Conservation (phyloP, 1,140 invertebrate genomes). For the Oreohelix idahoensis region DNA sequence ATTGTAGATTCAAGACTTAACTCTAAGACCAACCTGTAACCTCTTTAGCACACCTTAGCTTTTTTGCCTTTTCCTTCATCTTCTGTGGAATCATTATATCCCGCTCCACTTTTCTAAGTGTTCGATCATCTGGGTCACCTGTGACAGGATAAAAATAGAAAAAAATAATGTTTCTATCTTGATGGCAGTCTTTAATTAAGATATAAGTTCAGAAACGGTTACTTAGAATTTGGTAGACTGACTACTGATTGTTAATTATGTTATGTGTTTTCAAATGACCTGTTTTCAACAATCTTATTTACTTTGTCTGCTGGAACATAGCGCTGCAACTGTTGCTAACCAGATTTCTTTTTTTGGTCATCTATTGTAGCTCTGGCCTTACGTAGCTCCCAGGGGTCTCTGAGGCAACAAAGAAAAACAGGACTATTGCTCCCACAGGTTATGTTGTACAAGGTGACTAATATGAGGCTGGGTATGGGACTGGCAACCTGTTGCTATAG, state of each 20-base stretch:
- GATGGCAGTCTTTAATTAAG: too few species aligned
- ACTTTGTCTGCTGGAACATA: neutral
- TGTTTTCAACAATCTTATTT: neutral
- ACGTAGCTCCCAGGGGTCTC: too few species aligned
- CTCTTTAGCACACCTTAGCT: constrained; percentile 83
- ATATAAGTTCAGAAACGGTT: too few species aligned
- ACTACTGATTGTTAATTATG: neutral
- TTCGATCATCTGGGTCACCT: constrained; percentile 87
- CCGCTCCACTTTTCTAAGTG: constrained; percentile 86
- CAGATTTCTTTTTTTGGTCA: too few species aligned
- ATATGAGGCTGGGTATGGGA: too few species aligned
- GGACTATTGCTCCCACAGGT: too few species aligned
- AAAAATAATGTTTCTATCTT: neutral
- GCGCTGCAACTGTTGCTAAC: too few species aligned
- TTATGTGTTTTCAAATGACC: neutral
- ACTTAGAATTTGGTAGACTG: neutral
- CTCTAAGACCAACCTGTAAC: constrained; percentile 78
- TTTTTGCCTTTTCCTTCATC: constrained; percentile 84
- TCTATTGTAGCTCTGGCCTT: too few species aligned
- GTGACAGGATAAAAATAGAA: neutral
- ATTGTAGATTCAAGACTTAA: too few species aligned
- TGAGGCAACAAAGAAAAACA: too few species aligned
- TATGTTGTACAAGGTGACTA: too few species aligned
- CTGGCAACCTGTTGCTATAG: too few species aligned
- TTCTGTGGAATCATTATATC: constrained; percentile 89